phyloP scores from a whole-genome alignment of 2,113 vertebrate genomes.

The Pangasianodon hypophthalmus region DNA sequence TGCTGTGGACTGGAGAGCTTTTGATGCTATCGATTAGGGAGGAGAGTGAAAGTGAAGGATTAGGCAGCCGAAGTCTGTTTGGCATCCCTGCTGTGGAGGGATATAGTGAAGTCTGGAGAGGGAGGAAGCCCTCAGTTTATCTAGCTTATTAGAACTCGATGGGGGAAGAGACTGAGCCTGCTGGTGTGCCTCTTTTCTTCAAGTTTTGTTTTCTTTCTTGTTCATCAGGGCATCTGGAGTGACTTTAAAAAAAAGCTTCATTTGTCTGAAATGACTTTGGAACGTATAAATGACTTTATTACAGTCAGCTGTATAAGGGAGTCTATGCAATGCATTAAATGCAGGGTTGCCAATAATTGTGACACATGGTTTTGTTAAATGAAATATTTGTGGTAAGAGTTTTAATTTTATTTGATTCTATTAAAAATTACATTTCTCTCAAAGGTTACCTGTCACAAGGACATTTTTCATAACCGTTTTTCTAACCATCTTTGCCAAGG shows the following conservation, averaged over 20 bases:
- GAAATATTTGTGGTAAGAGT: not conserved
- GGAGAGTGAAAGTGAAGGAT: constrained; percentile 52
- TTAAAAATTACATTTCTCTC: not conserved
- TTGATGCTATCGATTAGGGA: constrained; percentile 68
- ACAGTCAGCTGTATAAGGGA: not conserved
- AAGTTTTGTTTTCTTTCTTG: not conserved
- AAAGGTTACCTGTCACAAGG: not conserved
- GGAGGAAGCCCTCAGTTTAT: not conserved
- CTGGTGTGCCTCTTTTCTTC: not conserved
- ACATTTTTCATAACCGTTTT: not conserved
- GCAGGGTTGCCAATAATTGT: not conserved
- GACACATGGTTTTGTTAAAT: not conserved
- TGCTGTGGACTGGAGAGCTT: constrained; percentile 62
- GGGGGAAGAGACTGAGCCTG: not conserved
- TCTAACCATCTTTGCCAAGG: not conserved
- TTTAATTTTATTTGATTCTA: not conserved
- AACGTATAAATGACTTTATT: not conserved
- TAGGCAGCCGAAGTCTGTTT: constrained; percentile 21
- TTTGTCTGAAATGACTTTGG: not conserved
- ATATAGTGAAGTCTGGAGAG: not conserved
- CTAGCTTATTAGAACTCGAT: constrained; percentile 9
- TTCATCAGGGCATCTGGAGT: too few relatives aligned
- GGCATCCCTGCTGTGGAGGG: not conserved
- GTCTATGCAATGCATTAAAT: not conserved
- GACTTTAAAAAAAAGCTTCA: not conserved